Base-by-base conservation (phyloP, 1,140 invertebrate genomes). In the Anastatus disparis region DNA sequence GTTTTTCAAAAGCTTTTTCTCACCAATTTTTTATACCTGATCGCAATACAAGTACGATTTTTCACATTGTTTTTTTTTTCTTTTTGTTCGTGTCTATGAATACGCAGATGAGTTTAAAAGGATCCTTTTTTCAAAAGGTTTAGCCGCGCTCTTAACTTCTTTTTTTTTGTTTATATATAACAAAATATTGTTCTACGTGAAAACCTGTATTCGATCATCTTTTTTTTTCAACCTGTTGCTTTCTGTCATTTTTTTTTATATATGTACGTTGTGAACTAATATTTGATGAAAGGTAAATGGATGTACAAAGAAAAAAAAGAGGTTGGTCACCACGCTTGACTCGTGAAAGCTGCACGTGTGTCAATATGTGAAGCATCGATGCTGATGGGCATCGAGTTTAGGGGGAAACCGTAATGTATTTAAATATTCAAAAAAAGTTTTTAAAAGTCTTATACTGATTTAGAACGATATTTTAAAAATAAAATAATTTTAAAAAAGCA, bases 281-380 rank as follows among this genome's bases (percentile, higher is more conserved):
- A 66, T 66, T 66, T 56, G 52, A 66, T 31, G 63, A 44, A 20
- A 66, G 35, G 27, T n/a, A 44, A 56, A 56, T 20, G 24, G 22
- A n/a, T n/a, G n/a, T n/a, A n/a, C n/a, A 10, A 44, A 44, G 38
- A 10, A 38, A n/a, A 22, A 42, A 40, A 26, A 24, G 17, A n/a
- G 9, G 29, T 48, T 2, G 13, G 35, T 44, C 24, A 50, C 22
- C n/a, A 2, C 3, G 27, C 4, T 7, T 20, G 17, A 40, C 13
- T 29, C 40, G 17, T 38, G 22, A 46, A 55, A 65, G 35, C 24
- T 42, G 50, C 38, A 17, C 40, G 17, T 48, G 12, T 24, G 17
- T 67, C 42, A 67, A 48, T 58, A 67, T 42, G 35, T 4, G 40
- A 22, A n/a, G n/a, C n/a, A n/a, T n/a, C n/a, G n/a, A n/a, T n/a